These are phyloP conservation scores for Dendrolimus kikuchii DNA, from an alignment of 1,140 invertebrate species.

Conservation along the genomic window DNA sequence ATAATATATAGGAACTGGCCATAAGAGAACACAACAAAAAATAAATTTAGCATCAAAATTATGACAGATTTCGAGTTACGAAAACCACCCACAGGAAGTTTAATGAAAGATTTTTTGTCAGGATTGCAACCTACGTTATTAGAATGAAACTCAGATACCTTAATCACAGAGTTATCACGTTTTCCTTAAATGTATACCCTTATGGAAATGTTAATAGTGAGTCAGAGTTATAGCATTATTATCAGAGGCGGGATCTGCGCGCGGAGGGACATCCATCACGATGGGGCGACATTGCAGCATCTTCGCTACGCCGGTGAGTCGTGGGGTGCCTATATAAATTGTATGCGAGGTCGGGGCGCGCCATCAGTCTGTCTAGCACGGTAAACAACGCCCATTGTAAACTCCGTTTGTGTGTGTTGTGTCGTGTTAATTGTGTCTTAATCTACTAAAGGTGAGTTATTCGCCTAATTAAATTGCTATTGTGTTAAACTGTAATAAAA, in stretches of 20 bases:
- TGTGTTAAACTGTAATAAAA: slow-evolving; percentile 2
- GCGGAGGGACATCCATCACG: slow-evolving; percentile 35
- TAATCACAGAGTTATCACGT: too few species aligned
- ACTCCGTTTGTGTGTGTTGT: slow-evolving; percentile 29
- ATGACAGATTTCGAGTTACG: too few species aligned
- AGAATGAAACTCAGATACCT: not conserved
- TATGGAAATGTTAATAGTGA: slow-evolving; percentile 17
- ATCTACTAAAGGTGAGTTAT: slow-evolving; percentile 27
- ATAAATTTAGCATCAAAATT: too few species aligned
- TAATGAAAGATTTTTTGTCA: too few species aligned
- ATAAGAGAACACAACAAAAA: too few species aligned
- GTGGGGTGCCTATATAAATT: slow-evolving; percentile 54
- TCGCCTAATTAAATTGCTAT: slow-evolving; percentile 6
- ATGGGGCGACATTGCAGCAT: slow-evolving; percentile 49
- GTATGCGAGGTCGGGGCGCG: slow-evolving; percentile 35
- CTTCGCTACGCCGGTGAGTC: slow-evolving; percentile 31
- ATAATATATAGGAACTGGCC: too few species aligned
- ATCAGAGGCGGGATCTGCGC: slow-evolving; percentile 18
- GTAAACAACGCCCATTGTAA: slow-evolving; percentile 31
- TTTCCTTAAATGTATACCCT: slow-evolving; percentile 1
- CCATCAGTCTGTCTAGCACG: slow-evolving; percentile 41
- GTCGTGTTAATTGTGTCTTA: slow-evolving; percentile 29
- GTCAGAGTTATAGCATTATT: slow-evolving; percentile 25
- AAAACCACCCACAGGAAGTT: too few species aligned
- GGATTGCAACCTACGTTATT: not conserved